Evolutionary conservation across 2,888 invertebrate species (phyloP).

Genomic region (Agrochola litura): DNA sequence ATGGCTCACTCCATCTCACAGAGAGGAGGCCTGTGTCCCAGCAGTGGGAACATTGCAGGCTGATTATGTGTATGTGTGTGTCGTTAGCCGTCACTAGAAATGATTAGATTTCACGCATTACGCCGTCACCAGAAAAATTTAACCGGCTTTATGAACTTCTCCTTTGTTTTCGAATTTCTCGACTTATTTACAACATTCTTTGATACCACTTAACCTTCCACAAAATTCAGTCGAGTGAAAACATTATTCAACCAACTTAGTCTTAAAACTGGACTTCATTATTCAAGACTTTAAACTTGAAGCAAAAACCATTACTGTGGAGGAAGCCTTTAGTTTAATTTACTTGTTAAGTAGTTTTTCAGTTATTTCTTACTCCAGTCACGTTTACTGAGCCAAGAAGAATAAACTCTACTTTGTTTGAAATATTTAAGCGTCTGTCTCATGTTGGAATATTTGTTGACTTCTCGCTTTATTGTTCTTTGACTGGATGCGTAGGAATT

Average conservation of each 20-base stretch:
- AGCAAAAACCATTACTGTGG: slow-evolving; percentile 50
- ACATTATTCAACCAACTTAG: slow-evolving; percentile 49
- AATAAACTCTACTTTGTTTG: slow-evolving; percentile 29
- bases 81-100: background rate
- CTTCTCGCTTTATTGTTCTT: slow-evolving; percentile 27
- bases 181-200: slow-evolving; percentile 33
- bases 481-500: slow-evolving; percentile 9
- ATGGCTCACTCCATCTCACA: too few relatives aligned
- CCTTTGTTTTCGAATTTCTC: background rate
- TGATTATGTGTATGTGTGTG: too few relatives aligned
- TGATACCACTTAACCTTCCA: slow-evolving; percentile 45
- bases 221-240: slow-evolving; percentile 34
- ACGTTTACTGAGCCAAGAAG: slow-evolving; percentile 30
- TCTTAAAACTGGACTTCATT: slow-evolving; percentile 48
- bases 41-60: too few relatives aligned
- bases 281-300: slow-evolving; percentile 53
- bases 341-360: slow-evolving; percentile 60
- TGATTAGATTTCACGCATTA: background rate
- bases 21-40: too few relatives aligned
- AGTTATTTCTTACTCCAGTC: slow-evolving; percentile 57
- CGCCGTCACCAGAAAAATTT: background rate
- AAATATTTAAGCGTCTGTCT: slow-evolving; percentile 40
- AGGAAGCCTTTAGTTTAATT: slow-evolving; percentile 55
- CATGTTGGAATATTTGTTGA: slow-evolving; percentile 40
- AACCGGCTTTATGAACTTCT: background rate